Evolutionary conservation across 2,888 invertebrate species (phyloP), one percentile per base, ranked within the genome.

Genomic region (Ophonus ardosiacus): DNA sequence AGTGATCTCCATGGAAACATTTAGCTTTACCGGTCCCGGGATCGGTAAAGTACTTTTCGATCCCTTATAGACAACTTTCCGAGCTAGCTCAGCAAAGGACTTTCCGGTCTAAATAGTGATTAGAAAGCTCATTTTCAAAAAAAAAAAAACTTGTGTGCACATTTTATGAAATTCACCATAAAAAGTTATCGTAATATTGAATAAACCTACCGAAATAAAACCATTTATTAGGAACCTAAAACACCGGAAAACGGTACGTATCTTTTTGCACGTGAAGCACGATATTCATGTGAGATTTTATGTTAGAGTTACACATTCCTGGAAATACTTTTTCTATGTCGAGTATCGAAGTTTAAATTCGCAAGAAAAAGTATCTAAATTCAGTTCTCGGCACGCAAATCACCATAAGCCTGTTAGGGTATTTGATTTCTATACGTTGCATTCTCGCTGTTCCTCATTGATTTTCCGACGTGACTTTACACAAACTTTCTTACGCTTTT

Each of bases 401-500:
- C 68, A 65, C 7, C 65, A 65, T 21, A 31, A 68, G 38, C 68
- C 13, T 38, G 68, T 68, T 31, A 15, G 31, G 31, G 68, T 31
- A 68, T 68, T 68, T 68, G 68, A 68, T 68, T 68, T 76, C 56
- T 76, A 76, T 76, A 76, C 56, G 76, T 71, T 71, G 40, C 43
- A 56, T 74, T 74, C 13, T 31, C 10, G 0, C 51, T 78, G 78
- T 31, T 24, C 38, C 68, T 38, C 68, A 68, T 68, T 68, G 68
- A 68, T 68, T 80, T 80, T 38, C 59, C 79, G 38, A 40, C 61
- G 61, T 80, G 59, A 80, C 79, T 40, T 57, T 78, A 59, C 79
- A 80, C 61, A 80, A 80, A 80, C 79, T 80, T 80, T 38, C 79
- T 57, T 38, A 38, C 51, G 56, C 43, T 81, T 65, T 65, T 81